Base-by-base conservation (phyloP, 2,113 vertebrate species). In the Turdus rufiventris region DNA sequence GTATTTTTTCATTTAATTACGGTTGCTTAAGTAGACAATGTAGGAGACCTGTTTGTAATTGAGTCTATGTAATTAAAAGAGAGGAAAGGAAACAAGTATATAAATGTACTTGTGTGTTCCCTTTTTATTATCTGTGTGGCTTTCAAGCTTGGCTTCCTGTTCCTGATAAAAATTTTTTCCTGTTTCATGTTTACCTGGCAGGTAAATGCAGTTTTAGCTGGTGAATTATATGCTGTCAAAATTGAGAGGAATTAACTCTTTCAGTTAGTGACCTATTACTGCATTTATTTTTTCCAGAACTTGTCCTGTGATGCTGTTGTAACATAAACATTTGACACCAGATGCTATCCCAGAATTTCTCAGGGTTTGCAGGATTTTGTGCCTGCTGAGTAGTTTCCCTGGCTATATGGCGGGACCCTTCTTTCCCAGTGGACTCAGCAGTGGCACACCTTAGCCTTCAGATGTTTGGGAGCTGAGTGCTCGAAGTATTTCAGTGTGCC, bases 391-490 rank as follows among this genome's bases (percentile, higher is more conserved):
- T 34, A 3, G 2, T 57, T 78, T 71, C 38, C 42, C 58, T 75
- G 57, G 12, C 45, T 40, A 31, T 11, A 2, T 11, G 51, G 43
- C 56, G 75, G 68, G 76, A 10, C 29, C 6, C 18, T 51, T 61
- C 18, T 68, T 82, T 47, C 29, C 51, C 25, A 12, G 28, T 5
- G 18, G 20, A 1, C 43, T 58, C 47, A 48, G 70, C 26, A 51
- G 80, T 13, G 3, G n/a, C 15, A 1, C 87, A 68, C 77, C 92
- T 82, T 56, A 31, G 1, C 1, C 58, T 66, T 82, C 29, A 33
- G 40, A 56, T 91, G 57, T 28, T 33, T 88, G 74, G 31, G 81
- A 82, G 74, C 88, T 89, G 93, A 91, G 85, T 18, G 25, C 81
- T 73, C 0, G 0, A 38, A 66, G 81, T 95, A 89, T 94, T 96